Evolutionary conservation across 2,797 vertebrate genomes (phyloP).

Genomic region (Chrosomus eos): DNA sequence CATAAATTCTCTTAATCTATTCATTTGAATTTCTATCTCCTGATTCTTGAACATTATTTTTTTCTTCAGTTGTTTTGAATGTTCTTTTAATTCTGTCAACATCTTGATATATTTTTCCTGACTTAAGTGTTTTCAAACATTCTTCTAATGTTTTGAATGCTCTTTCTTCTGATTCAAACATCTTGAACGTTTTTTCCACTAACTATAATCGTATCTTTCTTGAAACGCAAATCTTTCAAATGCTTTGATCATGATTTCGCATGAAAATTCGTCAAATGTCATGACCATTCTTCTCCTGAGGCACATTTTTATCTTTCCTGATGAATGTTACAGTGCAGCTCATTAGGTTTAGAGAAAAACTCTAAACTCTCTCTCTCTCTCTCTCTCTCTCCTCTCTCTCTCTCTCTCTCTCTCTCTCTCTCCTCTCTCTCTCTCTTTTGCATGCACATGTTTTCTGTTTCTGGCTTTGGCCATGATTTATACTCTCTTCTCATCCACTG

Average conservation of each 20-base stretch:
- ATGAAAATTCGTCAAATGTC: not conserved
- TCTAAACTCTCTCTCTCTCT: too few species aligned
- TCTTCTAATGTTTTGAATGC: not conserved
- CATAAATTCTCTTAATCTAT: not conserved
- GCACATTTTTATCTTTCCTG: too few species aligned
- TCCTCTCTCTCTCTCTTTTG: not conserved
- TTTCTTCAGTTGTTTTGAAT: not conserved
- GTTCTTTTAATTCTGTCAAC: not conserved
- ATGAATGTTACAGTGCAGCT: not conserved
- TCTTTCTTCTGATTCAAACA: not conserved
- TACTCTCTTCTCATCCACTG: constrained; percentile 52
- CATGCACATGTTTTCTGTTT: not conserved
- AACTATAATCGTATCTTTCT: not conserved
- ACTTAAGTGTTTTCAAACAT: not conserved
- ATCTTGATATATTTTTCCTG: too few species aligned
- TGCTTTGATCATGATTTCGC: not conserved
- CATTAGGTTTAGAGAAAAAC: not conserved
- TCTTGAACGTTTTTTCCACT: not conserved
- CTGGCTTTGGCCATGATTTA: not conserved
- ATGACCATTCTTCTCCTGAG: not conserved
- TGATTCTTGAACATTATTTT: not conserved
- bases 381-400: too few species aligned
- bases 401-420: not conserved
- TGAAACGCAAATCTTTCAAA: not conserved
- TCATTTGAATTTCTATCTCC: constrained; percentile 3